Evolutionary conservation across 2,113 vertebrate species (phyloP).

Genomic region (Dipodomys ordii): DNA sequence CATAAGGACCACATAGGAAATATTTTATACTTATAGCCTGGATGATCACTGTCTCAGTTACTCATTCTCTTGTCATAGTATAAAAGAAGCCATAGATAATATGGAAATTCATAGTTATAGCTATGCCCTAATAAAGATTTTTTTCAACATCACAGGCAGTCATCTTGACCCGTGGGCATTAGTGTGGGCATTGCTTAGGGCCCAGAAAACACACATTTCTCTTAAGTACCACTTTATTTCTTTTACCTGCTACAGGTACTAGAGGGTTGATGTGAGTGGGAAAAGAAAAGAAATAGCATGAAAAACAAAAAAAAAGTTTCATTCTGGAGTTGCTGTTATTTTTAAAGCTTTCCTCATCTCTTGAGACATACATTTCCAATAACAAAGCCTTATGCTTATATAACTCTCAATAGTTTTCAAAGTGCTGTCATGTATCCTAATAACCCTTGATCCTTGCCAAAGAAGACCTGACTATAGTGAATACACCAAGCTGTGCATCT

Average conservation of each 20-base stretch:
- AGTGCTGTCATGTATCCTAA: background rate
- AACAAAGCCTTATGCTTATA: slow-evolving; percentile 44
- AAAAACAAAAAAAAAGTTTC: background rate
- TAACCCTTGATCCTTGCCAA: slow-evolving; percentile 40
- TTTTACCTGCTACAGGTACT: background rate
- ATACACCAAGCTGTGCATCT: background rate
- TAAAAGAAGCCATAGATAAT: background rate
- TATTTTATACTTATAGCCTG: background rate
- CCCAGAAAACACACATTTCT: background rate
- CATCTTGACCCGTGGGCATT: background rate
- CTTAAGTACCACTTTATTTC: background rate
- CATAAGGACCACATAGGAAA: background rate
- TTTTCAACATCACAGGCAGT: background rate
- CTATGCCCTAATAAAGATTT: background rate
- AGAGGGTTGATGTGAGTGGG: background rate
- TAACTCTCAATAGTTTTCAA: slow-evolving; percentile 51
- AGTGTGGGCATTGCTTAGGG: background rate
- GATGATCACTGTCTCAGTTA: background rate
- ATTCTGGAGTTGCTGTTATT: slow-evolving; percentile 12
- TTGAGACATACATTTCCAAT: slow-evolving; percentile 19
- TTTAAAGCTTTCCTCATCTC: background rate
- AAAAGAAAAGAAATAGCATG: background rate
- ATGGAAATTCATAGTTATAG: background rate
- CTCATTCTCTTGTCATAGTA: background rate
- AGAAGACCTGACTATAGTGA: slow-evolving; percentile 5